These are phyloP conservation scores for Stenodema calcarata DNA, from an alignment of 2,888 invertebrate genomes.

Conservation along the genomic window DNA sequence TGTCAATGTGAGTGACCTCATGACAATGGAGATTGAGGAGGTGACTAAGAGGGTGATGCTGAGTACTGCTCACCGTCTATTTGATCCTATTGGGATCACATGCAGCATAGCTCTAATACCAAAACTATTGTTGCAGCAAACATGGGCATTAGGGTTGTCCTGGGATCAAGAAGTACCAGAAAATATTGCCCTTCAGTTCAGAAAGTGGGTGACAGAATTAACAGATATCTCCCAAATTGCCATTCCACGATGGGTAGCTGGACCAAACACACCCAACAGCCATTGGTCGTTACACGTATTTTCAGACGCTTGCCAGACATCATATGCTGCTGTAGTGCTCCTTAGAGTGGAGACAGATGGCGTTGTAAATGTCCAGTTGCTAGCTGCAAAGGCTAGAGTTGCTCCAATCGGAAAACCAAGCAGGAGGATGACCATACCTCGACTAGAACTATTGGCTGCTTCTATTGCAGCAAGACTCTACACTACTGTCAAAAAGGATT, in stretches of 20 bases:
- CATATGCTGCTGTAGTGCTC: neutral
- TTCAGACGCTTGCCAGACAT: neutral
- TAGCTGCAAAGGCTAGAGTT: neutral
- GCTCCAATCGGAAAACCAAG: neutral
- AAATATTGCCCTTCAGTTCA: neutral
- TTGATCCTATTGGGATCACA: conserved; percentile 3
- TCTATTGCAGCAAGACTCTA: neutral
- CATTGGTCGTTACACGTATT: neutral
- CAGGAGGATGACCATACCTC: neutral
- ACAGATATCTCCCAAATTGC: neutral
- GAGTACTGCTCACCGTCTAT: neutral
- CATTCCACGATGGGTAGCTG: neutral
- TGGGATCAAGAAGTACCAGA: neutral
- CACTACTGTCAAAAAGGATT: neutral
- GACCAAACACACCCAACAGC: neutral
- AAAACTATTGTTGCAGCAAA: neutral
- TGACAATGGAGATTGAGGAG: neutral
- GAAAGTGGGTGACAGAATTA: neutral
- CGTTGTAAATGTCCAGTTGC: neutral
- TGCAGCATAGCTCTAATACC: neutral
- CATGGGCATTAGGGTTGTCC: neutral
- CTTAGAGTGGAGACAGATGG: neutral
- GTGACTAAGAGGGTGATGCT: neutral
- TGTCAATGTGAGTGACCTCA: neutral
- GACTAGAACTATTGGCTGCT: neutral